Conservation (phyloP, 2,888 invertebrate genomes). For the Pseudoips prasinana region DNA sequence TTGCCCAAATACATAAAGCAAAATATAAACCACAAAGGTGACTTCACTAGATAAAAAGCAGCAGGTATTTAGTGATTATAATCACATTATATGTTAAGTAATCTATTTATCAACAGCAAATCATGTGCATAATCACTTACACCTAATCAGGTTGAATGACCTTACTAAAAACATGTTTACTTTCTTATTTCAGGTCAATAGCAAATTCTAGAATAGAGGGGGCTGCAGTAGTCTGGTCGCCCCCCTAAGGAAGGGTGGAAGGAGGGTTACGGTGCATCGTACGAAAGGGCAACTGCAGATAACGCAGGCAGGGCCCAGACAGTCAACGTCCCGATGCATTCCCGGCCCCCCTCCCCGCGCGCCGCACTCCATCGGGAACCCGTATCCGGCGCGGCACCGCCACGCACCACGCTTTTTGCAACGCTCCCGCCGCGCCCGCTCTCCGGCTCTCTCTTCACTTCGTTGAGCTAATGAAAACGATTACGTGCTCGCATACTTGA, state of each 20-base stretch:
- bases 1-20: too few species aligned
- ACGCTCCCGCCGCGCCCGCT: slow-evolving; percentile 42
- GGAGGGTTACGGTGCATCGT: slow-evolving; percentile 76
- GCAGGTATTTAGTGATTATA: too few species aligned
- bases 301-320: slow-evolving; percentile 76
- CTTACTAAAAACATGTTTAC: slow-evolving; percentile 48
- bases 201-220: slow-evolving; percentile 63
- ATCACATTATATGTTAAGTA: too few species aligned
- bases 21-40: too few species aligned
- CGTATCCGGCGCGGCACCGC: slow-evolving; percentile 60
- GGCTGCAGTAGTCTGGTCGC: slow-evolving; percentile 63
- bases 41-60: too few species aligned
- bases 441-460: slow-evolving; percentile 53
- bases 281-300: slow-evolving; percentile 82
- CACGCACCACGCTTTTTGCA: slow-evolving; percentile 60
- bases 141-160: too few species aligned
- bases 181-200: slow-evolving; percentile 70
- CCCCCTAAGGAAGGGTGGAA: slow-evolving; percentile 57
- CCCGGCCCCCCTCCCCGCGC: slow-evolving; percentile 43
- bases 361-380: slow-evolving; percentile 58
- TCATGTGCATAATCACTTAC: too few species aligned
- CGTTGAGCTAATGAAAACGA: slow-evolving; percentile 66
- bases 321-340: slow-evolving; percentile 80
- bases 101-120: too few species aligned
- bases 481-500: slow-evolving; percentile 68